Base-by-base conservation (phyloP, 2,797 vertebrate genomes). In the Acipenser ruthenus region DNA sequence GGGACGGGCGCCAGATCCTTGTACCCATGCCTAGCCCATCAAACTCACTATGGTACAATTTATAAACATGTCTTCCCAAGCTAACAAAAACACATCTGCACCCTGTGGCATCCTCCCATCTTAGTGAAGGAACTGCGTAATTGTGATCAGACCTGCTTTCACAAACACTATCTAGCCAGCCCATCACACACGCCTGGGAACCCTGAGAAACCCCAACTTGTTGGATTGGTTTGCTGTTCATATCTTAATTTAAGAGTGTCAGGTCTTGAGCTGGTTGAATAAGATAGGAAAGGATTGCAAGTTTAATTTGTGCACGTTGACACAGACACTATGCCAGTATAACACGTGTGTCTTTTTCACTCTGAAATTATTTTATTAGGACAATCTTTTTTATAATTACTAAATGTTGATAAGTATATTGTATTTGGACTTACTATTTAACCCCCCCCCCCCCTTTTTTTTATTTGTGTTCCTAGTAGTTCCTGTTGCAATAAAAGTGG, bases 81-180 rank as follows among this genome's bases (percentile, higher is more conserved):
- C 89, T 88, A 90, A 89, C 81, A 78, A 83, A 87, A 91, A 89
- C 83, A 90, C 70, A 75, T 79, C 72, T 10, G 64, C 61, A 67
- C 77, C 85, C 83, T 60, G 74, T 81, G 86, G 84, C 82, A 78
- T 71, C 78, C 60, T 62, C 47, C 2, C 47, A 37, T 62, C 60
- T 9, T 60, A 37, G 47, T 9, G 18, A 62, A 62, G 47, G 18
- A 58, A 58, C 55, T 58, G 55, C 55, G 15, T n/a, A n/a, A 58
- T 7, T 7, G 10, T 2, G 10, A 11, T 11, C 6, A 13, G 60
- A 12, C 15, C 18, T 9, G n/a, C 18, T 62, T 9, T 62, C 9
- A 18, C 4, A 9, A 18, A 62, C 11, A 37, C 7, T 10, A 37
- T 37, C 60, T 48, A 6, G 60, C 60, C 60, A n/a, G 60, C 11